Percentiles rank a stretch among this genome's conserved stretches.
phyloP scores from a whole-genome alignment of 2,888 invertebrate genomes.

The Trypoxylon attenuatum region DNA sequence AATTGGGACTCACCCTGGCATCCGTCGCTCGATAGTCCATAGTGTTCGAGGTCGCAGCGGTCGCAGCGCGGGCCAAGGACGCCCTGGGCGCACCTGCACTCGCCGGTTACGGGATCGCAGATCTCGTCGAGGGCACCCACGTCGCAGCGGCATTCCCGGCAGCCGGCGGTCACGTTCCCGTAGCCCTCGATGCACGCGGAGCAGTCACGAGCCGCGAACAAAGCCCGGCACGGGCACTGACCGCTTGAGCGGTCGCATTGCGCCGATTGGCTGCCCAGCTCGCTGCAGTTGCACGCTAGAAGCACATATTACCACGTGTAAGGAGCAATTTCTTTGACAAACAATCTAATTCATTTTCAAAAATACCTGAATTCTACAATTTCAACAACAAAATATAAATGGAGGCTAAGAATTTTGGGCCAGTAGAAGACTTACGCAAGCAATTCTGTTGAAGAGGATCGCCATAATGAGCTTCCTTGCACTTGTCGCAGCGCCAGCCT shows the following conservation, averaged over 20 bases:
- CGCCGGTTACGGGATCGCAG: conserved; percentile 87
- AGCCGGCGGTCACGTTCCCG: conserved; percentile 86
- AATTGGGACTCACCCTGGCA: conserved; percentile 79
- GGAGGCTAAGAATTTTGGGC: not conserved
- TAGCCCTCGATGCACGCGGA: conserved; percentile 77
- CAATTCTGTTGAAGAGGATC: conserved; percentile 80
- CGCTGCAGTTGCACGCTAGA: conserved; percentile 85
- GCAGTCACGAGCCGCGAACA: conserved; percentile 84
- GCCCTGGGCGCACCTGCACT: conserved; percentile 86
- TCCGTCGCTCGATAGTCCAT: conserved; percentile 81
- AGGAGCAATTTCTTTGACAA: too few species aligned
- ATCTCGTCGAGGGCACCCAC: conserved; percentile 80
- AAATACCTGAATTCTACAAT: not conserved
- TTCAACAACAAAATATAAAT: not conserved
- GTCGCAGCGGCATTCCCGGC: conserved; percentile 88
- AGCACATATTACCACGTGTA: conserved; percentile 10
- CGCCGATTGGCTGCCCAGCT: conserved; percentile 82
- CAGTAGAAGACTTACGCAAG: conserved; percentile 73
- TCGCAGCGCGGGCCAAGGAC: conserved; percentile 87
- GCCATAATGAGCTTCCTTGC: conserved; percentile 81
- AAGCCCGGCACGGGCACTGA: conserved; percentile 84
- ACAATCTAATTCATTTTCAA: too few species aligned
- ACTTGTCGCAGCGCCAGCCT: conserved; percentile 79
- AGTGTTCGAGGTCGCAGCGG: conserved; percentile 82
- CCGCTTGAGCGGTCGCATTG: conserved; percentile 85